Evolutionary conservation across 1,140 invertebrate genomes (phyloP), one percentile per base, ranked within the genome.

Genomic region (Holcopasites calliopsidis): DNA sequence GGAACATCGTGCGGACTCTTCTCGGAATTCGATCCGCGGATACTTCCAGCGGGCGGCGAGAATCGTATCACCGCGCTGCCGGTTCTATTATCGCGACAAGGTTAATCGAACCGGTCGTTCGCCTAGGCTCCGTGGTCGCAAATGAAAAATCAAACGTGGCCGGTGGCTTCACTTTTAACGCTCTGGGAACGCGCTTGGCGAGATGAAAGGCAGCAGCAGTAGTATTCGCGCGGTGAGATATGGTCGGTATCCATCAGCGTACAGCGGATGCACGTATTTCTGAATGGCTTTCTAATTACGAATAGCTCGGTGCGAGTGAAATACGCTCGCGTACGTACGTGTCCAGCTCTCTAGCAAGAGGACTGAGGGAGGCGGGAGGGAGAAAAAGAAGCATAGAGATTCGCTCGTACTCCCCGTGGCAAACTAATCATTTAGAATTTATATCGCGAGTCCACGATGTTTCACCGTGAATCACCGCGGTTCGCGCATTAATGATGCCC

Each of bases 231-330:
- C 35, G 65, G 70, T 82, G 80, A 82, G 79, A 82, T 82, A 82
- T 82, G 75, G 79, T 70, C 58, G 62, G 80, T 82, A 82, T 82
- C 80, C 70, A 82, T 82, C 80, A 82, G 75, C 74, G 80, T 60
- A 60, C 62, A 77, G 79, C 68, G 75, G 80, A 73, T 73, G 79
- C 58, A 64, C 58, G 69, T 70, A 78, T 66, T 78, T 77, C 75
- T 82, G 80, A 82, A 82, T 82, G 80, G 80, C 57, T 78, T 82
- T 82, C 80, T 82, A 82, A 82, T 82, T 82, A 82, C 79, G 80
- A 70, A 61, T 61, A 77, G 75, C 79, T 49, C 55, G 66, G 60
- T 49, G 57, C 79, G 42, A 68, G 73, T 82, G 80, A 82, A 82
- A 82, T 82, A 82, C 80, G 65, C 77, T 58, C 65, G 65, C 33